Percentiles rank a stretch among this genome's conserved stretches.
Conservation (phyloP, 2,113 vertebrate genomes). For the Amazona guildingii region DNA sequence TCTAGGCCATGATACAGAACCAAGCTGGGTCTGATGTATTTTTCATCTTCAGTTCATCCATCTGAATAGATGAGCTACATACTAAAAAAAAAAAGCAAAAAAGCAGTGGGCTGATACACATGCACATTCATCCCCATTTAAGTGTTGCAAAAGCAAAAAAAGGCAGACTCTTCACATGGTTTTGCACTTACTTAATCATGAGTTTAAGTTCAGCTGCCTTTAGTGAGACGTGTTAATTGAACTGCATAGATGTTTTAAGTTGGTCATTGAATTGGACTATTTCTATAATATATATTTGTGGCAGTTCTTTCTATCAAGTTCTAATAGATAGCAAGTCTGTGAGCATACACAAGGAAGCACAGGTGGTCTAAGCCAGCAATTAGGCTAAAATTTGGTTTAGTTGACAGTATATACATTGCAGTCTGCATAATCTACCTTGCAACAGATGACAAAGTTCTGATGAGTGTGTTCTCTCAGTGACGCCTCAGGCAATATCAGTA, state of each 20-base stretch:
- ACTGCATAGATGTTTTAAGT: background rate
- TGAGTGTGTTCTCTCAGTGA: background rate
- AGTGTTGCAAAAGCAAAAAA: background rate
- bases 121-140: background rate
- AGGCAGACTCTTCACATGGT: background rate
- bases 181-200: background rate
- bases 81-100: background rate
- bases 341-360: background rate
- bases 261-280: background rate
- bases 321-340: background rate
- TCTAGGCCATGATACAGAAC: background rate
- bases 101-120: fast-evolving
- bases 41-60: background rate
- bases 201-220: background rate
- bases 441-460: background rate
- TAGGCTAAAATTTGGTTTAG: background rate
- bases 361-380: background rate
- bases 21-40: background rate
- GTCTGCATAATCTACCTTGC: background rate
- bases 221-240: background rate
- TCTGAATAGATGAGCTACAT: background rate
- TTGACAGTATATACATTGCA: background rate
- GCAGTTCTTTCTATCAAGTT: background rate
- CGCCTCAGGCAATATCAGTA: background rate
- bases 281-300: background rate